Conservation (phyloP, 1,140 invertebrate genomes). For the Scaptomyza pallida region DNA sequence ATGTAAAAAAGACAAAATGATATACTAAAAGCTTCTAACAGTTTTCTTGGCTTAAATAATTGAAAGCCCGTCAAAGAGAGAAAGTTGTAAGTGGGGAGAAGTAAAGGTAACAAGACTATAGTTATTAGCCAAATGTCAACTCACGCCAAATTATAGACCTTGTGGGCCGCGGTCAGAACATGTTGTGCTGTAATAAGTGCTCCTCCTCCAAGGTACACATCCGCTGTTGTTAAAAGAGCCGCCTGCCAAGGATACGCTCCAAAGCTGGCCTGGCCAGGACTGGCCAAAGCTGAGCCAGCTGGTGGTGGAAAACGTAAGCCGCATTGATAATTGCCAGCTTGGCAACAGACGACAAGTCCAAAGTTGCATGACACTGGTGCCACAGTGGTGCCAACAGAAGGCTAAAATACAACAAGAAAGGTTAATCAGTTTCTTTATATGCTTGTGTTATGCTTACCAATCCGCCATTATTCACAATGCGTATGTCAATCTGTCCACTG, state of each 20-base stretch:
- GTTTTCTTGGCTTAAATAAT: too few relatives aligned
- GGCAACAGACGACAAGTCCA: constrained; percentile 71
- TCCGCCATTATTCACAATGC: constrained; percentile 86
- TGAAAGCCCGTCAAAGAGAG: too few relatives aligned
- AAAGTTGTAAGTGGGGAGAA: too few relatives aligned
- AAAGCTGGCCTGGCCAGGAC: constrained; percentile 69
- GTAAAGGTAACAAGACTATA: too few relatives aligned
- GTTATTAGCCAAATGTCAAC: constrained; percentile 55
- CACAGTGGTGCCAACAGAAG: constrained; percentile 24
- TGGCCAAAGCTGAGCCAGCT: constrained; percentile 46
- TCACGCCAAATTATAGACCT: constrained; percentile 87
- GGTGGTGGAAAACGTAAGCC: constrained; percentile 73
- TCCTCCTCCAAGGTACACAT: constrained; percentile 88
- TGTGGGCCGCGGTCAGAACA: constrained; percentile 89
- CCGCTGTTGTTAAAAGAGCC: constrained; percentile 84
- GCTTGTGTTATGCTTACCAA: constrained; percentile 57
- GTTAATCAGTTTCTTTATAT: too few relatives aligned
- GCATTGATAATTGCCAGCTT: constrained; percentile 75
- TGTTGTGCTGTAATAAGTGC: constrained; percentile 87
- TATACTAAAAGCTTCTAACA: too few relatives aligned
- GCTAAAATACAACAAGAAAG: constrained; percentile 35
- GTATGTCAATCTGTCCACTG: constrained; percentile 86
- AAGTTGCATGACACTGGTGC: constrained; percentile 58
- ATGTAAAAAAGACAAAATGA: too few relatives aligned
- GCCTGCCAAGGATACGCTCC: constrained; percentile 83